Evolutionary conservation across 2,888 invertebrate genomes (phyloP), one percentile per base, ranked within the genome.

Genomic region (Volucella inanis): DNA sequence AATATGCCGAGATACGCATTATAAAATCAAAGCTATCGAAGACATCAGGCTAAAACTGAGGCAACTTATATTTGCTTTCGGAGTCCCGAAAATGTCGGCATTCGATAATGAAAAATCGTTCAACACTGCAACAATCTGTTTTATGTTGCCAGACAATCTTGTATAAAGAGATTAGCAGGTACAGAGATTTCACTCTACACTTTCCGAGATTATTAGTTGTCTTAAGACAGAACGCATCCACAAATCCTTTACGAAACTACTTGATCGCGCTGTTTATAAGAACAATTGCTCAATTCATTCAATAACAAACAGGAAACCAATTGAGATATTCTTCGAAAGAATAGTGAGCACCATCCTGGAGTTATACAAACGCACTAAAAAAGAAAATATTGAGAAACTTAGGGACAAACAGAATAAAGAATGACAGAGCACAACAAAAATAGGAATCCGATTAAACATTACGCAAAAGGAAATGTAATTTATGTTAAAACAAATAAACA

Each of bases 91-190:
- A 68, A 31, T 52, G 12, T 15, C 85, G 4, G 78, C 85, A 0
- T 62, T 81, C 8, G 81, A 81, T 59, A 87, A 84, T 39, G 83
- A 87, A 62, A 79, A 70, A 49, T 68, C 83, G 0, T 41, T 87
- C 6, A 78, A 83, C 38, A 67, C 68, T 8, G 52, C 45, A 11
- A 61, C 72, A 14, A 83, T 83, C 15, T 57, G 38, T 3, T 76
- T 72, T 15, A 77, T 87, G 70, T 49, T 84, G 31, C 50, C 80
- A 72, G 80, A 77, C 47, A 45, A 77, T n/a, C 52, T 87, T 10
- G 39, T 52, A 2, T 76, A 52, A 15, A 11, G 39, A 39, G 15
- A 52, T n/a, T 67, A 14, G 50, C 50, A 15, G 52, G 52, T 52
- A 3, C 72, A 62, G 18, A 31, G 74, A 8, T 74, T 61, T 14